Base-by-base conservation (phyloP, 2,797 vertebrate genomes). In the Syngnathus acus region DNA sequence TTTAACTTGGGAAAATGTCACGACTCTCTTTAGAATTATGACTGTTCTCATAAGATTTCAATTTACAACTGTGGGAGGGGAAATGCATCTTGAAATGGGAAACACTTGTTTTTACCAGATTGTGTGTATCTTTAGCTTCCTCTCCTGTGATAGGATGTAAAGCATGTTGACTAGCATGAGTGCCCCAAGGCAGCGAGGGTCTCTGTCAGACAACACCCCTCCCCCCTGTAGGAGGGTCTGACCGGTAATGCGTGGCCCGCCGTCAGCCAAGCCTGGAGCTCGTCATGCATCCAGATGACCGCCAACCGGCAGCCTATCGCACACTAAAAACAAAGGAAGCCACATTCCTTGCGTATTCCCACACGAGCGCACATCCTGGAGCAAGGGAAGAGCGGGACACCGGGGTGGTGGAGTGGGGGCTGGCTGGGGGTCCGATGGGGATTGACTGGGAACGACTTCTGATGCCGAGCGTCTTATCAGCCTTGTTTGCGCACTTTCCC, bases 321-420 rank as follows among this genome's bases (percentile, higher is more conserved):
- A 78, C 74, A 65, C 84, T 81, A 17, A 84, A 89, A 62, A 89
- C 90, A 90, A 88, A 89, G 88, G 84, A 80, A 84, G 81, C 86
- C 76, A 78, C 90, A 91, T 92, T 91, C 89, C 84, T 82, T 57
- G 72, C 67, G 78, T 88, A 87, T 90, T 92, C 90, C 90, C 89
- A 88, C 89, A 85, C 66, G 81, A 86, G 82, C 82, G 83, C 75
- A 78, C 84, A 86, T 92, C 90, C 90, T 90, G 88, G 78, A 75
- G 84, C 83, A 82, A 79, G 80, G 86, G 80, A 86, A 82, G 84
- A 79, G 77, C 70, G 81, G 86, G 86, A 86, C 82, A 65, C 75
- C 80, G 79, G 79, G 32, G 57, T 37, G 23, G 14, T 19, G 32
- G 32, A 39, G 58, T n/a, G 58, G 58, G 58, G 39, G 38, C 17